A percentile compares a stretch with the other conserved stretches of the same genome.
Conservation (phyloP, 2,113 vertebrate genomes). For the Phaethornis superciliosus region DNA sequence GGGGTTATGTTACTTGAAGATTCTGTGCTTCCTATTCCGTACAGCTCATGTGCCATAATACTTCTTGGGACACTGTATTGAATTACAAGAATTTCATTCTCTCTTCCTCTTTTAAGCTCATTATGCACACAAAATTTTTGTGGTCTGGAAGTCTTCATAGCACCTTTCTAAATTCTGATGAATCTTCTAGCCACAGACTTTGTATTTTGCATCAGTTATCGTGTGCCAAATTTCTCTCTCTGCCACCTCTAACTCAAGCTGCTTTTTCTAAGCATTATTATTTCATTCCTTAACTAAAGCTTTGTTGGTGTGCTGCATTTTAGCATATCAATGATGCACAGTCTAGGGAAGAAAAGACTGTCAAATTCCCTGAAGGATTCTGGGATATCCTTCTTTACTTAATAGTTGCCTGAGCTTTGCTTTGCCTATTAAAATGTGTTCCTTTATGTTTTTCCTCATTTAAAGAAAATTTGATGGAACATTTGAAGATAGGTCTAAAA, state of each 20-base stretch:
- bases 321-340: not conserved
- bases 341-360: not conserved
- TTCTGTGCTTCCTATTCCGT: not conserved
- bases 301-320: conserved; percentile 1
- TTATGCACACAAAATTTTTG: not conserved
- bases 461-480: conserved; percentile 25
- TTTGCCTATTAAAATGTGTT: conserved; percentile 31
- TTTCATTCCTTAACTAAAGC: not conserved
- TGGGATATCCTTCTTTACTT: conserved; percentile 4
- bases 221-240: not conserved
- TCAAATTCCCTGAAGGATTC: conserved; percentile 13
- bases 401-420: conserved; percentile 20
- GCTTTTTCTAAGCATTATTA: conserved; percentile 5
- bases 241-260: not conserved
- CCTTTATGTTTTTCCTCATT: conserved; percentile 30
- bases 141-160: not conserved
- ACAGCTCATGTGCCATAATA: not conserved
- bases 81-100: not conserved
- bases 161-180: not conserved
- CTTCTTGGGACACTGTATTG: not conserved
- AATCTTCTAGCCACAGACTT: not conserved
- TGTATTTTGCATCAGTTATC: not conserved
- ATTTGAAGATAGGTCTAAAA: conserved; percentile 36
- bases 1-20: not conserved
- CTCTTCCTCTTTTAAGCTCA: not conserved